Percentiles rank a stretch among this genome's conserved stretches.
phyloP scores from a whole-genome alignment of 1,140 invertebrate genomes.

The Hirudo medicinalis region DNA sequence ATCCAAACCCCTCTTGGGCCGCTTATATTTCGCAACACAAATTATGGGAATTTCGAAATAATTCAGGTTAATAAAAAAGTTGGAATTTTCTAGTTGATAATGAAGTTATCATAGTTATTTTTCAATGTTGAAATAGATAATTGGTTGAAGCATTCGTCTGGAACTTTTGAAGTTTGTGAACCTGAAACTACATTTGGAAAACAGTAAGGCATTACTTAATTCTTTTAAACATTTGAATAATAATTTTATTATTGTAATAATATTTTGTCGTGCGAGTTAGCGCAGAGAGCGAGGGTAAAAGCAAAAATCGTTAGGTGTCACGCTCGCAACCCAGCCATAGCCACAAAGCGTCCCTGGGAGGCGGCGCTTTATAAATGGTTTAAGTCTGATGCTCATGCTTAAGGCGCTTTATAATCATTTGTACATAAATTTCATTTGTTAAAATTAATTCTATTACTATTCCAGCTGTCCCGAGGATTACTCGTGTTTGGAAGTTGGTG shows the following conservation, averaged over 20 bases:
- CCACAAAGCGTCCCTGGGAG: no score
- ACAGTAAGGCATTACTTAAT: background rate
- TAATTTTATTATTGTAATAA: background rate
- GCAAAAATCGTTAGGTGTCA: no score
- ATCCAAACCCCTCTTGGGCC: slow-evolving; percentile 79
- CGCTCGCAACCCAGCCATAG: no score
- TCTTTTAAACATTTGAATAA: no score
- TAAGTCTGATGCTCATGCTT: no score
- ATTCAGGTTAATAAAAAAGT: background rate
- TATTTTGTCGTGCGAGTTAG: no score
- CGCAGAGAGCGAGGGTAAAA: no score
- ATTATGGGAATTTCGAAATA: background rate
- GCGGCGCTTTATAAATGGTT: no score
- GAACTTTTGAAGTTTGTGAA: background rate
- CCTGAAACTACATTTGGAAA: background rate
- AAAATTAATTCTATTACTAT: no score
- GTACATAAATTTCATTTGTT: no score
- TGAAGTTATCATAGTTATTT: background rate
- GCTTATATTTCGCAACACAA: slow-evolving; percentile 59
- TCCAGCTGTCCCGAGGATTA: slow-evolving; percentile 60
- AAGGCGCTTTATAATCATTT: no score
- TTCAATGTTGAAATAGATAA: background rate
- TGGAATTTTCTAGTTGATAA: background rate
- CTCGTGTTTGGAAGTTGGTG: slow-evolving; percentile 78
- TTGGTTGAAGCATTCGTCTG: background rate